Conservation (phyloP, 2,797 vertebrate genomes). For the Eupleurogrammus muticus region DNA sequence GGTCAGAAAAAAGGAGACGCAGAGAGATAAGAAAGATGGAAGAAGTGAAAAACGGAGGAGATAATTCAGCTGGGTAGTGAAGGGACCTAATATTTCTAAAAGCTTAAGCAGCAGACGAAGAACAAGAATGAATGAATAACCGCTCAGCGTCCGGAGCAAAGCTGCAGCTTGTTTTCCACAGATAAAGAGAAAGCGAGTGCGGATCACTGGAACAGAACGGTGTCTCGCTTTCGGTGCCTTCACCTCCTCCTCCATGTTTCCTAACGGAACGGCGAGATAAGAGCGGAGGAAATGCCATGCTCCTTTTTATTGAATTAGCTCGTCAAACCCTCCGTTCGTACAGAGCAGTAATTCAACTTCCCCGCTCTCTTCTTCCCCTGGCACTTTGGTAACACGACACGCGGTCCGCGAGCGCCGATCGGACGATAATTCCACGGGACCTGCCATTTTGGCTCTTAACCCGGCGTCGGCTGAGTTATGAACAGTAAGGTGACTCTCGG, state of each 20-base stretch:
- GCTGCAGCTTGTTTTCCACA: constrained; percentile 21
- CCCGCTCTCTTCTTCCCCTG: constrained; percentile 29
- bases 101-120: constrained; percentile 3
- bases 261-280: constrained; percentile 53
- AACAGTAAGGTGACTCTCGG: constrained; percentile 21
- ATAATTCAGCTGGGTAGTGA: not conserved
- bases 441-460: constrained; percentile 36
- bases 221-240: constrained; percentile 34
- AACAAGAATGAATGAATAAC: constrained; percentile 11
- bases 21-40: constrained; percentile 20
- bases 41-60: constrained; percentile 6
- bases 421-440: constrained; percentile 29
- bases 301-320: constrained; percentile 63
- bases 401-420: constrained; percentile 17
- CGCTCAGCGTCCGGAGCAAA: constrained; percentile 24
- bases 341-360: constrained; percentile 57
- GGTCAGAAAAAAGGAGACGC: constrained; percentile 5
- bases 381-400: constrained; percentile 47
- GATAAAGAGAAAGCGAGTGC: constrained; percentile 39
- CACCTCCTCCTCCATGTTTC: constrained; percentile 46
- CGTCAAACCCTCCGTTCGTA: constrained; percentile 39
- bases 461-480: constrained; percentile 30
- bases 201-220: constrained; percentile 37
- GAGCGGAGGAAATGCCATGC: constrained; percentile 56
- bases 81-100: constrained; percentile 12